phyloP scores from a whole-genome alignment of 1,140 invertebrate species.

The Caerostris darwini region DNA sequence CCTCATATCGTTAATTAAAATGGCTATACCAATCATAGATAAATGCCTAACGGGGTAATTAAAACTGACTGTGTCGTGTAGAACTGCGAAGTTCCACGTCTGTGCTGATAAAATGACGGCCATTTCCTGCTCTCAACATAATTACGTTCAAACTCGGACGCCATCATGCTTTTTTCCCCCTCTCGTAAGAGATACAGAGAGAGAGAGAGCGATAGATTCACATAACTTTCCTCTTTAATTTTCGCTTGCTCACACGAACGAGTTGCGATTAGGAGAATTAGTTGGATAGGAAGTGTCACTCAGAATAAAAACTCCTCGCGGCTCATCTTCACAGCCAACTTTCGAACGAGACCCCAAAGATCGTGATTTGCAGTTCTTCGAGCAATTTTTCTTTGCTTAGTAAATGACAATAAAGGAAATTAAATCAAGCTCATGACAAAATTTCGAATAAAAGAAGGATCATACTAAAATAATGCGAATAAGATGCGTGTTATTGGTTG shows the following conservation, averaged over 20 bases:
- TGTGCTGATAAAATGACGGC: constrained; percentile 61
- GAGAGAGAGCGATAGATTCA: constrained; percentile 23
- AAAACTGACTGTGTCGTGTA: constrained; percentile 70
- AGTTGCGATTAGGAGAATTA: constrained; percentile 66
- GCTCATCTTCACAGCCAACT: background rate
- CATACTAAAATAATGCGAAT: background rate
- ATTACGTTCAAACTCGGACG: constrained; percentile 69
- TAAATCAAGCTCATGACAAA: background rate
- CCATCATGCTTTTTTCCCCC: constrained; percentile 31
- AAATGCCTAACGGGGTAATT: constrained; percentile 76
- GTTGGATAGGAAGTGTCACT: constrained; percentile 41
- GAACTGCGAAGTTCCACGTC: constrained; percentile 35
- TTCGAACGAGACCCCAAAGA: background rate
- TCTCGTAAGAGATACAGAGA: background rate
- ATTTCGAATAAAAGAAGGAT: background rate
- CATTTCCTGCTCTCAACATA: constrained; percentile 74
- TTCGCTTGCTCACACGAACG: constrained; percentile 43
- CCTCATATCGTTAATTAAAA: constrained; percentile 77
- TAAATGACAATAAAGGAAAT: too few species aligned
- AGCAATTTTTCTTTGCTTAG: background rate
- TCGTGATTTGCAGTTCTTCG: background rate
- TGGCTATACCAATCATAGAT: constrained; percentile 77
- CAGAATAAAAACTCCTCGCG: constrained; percentile 41
- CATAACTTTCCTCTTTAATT: constrained; percentile 72
- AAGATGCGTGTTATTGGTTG: too few species aligned